phyloP scores from a whole-genome alignment of 92 coral and sea anemone species.

The Isaurus tuberculatus region DNA sequence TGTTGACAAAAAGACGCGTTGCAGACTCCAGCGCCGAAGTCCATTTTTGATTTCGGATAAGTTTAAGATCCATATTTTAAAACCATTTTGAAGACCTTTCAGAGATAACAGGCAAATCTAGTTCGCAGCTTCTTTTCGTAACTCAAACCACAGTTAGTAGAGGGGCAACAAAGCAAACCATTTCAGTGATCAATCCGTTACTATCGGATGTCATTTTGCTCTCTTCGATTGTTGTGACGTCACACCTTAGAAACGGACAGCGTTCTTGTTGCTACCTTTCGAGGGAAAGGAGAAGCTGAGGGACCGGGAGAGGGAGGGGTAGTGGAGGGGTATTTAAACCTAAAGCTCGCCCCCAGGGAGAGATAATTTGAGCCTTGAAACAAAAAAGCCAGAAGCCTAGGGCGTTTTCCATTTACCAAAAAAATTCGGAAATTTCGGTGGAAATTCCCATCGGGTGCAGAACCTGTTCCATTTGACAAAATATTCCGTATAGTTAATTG shows the following conservation, averaged over 20 bases:
- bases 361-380: no score
- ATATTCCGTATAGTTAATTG: no score
- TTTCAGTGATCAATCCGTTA: background rate
- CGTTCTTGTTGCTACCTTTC: background rate
- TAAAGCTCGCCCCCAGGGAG: no score
- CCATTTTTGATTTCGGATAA: conserved; percentile 40
- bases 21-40: conserved; percentile 61
- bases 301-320: no score
- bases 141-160: background rate
- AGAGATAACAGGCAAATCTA: background rate
- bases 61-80: conserved; percentile 35
- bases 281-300: no score
- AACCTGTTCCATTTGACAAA: no score
- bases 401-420: no score
- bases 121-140: background rate
- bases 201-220: conserved; percentile 31
- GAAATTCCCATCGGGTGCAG: no score
- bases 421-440: no score
- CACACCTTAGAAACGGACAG: conserved; percentile 41
- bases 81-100: background rate
- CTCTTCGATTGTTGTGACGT: conserved; percentile 26
- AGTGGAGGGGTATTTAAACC: no score
- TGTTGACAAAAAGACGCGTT: conserved; percentile 87
- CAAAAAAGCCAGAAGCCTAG: no score
- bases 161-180: no score